These are phyloP conservation scores for Drosophila trichaetosa DNA, from an alignment of 2,888 invertebrate genomes.

Conservation along the genomic window DNA sequence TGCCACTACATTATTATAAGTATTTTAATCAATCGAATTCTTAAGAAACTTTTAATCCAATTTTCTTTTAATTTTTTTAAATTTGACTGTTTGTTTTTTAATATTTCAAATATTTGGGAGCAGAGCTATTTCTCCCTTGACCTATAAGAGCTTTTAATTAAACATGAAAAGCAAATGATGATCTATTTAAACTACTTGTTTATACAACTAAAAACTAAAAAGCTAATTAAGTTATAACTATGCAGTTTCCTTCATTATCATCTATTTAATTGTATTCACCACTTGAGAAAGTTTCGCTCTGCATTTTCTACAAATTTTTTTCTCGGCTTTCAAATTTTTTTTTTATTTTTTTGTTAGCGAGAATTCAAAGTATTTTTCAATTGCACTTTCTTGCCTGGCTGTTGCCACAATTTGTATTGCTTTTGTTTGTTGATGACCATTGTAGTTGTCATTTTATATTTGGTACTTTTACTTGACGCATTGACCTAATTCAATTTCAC, in stretches of 20 bases:
- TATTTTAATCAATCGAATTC: too few species aligned
- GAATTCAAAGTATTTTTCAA: constrained; percentile 55
- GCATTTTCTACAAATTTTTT: background rate
- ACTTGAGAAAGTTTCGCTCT: background rate
- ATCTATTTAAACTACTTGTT: background rate
- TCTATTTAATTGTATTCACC: background rate
- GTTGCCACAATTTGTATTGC: constrained; percentile 10
- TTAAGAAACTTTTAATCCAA: too few species aligned
- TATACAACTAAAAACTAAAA: background rate
- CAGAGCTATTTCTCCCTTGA: background rate
- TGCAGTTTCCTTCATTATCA: background rate
- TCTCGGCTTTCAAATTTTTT: background rate
- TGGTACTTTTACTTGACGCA: constrained; percentile 71
- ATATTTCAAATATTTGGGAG: background rate
- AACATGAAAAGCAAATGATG: background rate
- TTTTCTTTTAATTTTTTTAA: too few species aligned
- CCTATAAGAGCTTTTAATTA: background rate
- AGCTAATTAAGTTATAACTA: background rate
- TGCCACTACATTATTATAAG: too few species aligned
- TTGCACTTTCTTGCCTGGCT: constrained; percentile 35
- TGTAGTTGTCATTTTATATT: constrained; percentile 57
- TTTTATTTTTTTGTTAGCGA: too few species aligned
- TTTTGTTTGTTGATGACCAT: constrained; percentile 24
- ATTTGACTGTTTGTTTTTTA: background rate
- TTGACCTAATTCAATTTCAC: constrained; percentile 77